A percentile compares a stretch with the other conserved stretches of the same genome.
Evolutionary conservation across 1,140 invertebrate genomes (phyloP).

Genomic region (Zaprionus lachaisei): DNA sequence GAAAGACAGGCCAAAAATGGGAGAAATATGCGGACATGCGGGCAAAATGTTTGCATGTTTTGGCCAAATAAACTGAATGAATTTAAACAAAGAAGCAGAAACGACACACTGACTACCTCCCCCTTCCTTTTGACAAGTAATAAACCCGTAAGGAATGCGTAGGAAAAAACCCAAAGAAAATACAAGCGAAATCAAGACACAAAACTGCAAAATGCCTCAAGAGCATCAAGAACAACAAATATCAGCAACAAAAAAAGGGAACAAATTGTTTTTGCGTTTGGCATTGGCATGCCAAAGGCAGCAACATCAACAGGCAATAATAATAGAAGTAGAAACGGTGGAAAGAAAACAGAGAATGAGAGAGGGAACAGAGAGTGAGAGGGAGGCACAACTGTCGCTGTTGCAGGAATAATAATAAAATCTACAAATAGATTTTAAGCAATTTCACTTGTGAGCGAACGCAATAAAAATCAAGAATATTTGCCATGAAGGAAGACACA

Average conservation of each 20-base stretch:
- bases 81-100: conserved; percentile 50
- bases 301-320: conserved; percentile 31
- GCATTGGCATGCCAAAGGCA: conserved; percentile 57
- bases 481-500: conserved; percentile 66
- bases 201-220: conserved; percentile 49
- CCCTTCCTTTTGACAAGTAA: conserved; percentile 43
- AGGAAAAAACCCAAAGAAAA: conserved; percentile 49
- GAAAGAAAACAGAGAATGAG: conserved; percentile 20
- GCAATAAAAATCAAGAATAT: conserved; percentile 83
- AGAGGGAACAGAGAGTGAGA: conserved; percentile 12
- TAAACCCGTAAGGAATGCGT: conserved; percentile 76
- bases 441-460: conserved; percentile 81
- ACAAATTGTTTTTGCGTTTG: conserved; percentile 72
- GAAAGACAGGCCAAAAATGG: conserved; percentile 20
- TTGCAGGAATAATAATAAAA: conserved; percentile 57
- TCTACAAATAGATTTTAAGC: conserved; percentile 81
- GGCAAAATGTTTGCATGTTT: conserved; percentile 66
- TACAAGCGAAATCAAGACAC: conserved; percentile 53
- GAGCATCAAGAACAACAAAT: conserved; percentile 22
- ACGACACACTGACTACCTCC: conserved; percentile 1
- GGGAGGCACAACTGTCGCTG: conserved; percentile 51
- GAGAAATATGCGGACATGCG: conserved; percentile 11
- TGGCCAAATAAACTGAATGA: conserved; percentile 75
- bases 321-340: conserved; percentile 42
- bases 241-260: conserved; percentile 46